Base-by-base conservation (phyloP, 2,113 vertebrate species). In the Apeltes quadracus region DNA sequence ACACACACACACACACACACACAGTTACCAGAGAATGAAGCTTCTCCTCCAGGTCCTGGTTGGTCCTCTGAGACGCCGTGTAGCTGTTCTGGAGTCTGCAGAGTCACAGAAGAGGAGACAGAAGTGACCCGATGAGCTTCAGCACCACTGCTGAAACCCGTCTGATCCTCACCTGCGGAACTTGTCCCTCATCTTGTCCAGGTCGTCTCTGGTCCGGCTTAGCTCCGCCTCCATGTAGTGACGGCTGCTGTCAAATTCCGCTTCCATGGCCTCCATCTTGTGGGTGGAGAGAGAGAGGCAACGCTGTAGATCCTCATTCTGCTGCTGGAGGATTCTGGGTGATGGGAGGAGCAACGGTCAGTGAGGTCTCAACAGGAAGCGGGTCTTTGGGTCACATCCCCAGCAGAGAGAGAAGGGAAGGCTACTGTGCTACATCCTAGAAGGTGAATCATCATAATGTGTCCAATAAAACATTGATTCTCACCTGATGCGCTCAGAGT, bases 1-100 rank as follows among this genome's bases (percentile, higher is more conserved):
- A 14, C 55, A 13, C 18, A 57, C 32, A 36, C 2, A 13, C 16
- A 57, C 55, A n/a, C 20, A n/a, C 32, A 34, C 54, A 18, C 54
- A 56, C 54, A 55, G 23, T 92, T 95, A 99, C 98, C 95, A 99
- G 91, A 9, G 96, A 91, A 46, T 98, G 96, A 67, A 99, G 93
- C 90, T 99, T 99, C 93, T 99, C 98, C 85, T 99, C 98, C 87
- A 99, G 92, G 57, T 99, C 98, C 92, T 99, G 97, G 86, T 98
- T 99, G 83, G 96, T 92, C 93, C 96, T 94, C 90, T 99, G 98
- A 36, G 97, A 99, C 13, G 96, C 96, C 0, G 97, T 97, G 88
- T 99, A 99, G 89, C 97, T 99, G 91, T 98, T 98, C 91, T 99
- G 97, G 63, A 99, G 93, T 93, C 98, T 99, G 90, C 13, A 63